Conservation (phyloP, 1,140 invertebrate species). For the Zaprionus vittiger region DNA sequence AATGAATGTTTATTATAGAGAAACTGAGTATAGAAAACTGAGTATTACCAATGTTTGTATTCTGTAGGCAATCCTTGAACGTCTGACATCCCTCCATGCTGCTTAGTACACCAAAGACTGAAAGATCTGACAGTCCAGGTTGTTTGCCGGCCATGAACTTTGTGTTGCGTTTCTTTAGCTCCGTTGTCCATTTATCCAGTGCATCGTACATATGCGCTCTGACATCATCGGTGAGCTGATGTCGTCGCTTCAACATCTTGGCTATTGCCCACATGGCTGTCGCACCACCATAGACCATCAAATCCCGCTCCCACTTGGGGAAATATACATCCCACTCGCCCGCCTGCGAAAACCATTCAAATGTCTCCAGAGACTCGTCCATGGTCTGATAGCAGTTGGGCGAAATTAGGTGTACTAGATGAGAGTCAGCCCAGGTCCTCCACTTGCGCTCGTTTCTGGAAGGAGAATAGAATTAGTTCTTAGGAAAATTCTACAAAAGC, state of each 20-base stretch:
- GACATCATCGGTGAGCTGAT: slow-evolving; percentile 95
- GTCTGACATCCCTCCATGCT: slow-evolving; percentile 98
- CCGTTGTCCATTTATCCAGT: slow-evolving; percentile 91
- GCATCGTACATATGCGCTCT: slow-evolving; percentile 95
- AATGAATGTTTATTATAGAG: background rate
- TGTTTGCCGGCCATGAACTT: slow-evolving; percentile 93
- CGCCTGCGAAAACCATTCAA: slow-evolving; percentile 95
- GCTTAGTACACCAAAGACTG: slow-evolving; percentile 96
- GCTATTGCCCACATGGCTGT: slow-evolving; percentile 97
- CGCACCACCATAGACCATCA: slow-evolving; percentile 98
- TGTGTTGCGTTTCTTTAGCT: slow-evolving; percentile 89
- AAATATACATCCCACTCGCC: slow-evolving; percentile 97
- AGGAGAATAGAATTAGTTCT: background rate
- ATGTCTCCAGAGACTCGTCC: slow-evolving; percentile 94
- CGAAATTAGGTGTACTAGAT: slow-evolving; percentile 96
- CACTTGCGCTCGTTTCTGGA: slow-evolving; percentile 95
- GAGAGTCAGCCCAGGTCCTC: slow-evolving; percentile 97
- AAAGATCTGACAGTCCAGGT: slow-evolving; percentile 96
- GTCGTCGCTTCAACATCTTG: slow-evolving; percentile 94
- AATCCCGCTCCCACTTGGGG: slow-evolving; percentile 91
- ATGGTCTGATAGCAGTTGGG: slow-evolving; percentile 98
- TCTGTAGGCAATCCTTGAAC: slow-evolving; percentile 92
- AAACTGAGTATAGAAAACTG: background rate
- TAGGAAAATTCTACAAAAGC: background rate
- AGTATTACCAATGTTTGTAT: slow-evolving; percentile 88